Conservation (phyloP, 2,113 vertebrate species). For the Limnothrissa miodon region DNA sequence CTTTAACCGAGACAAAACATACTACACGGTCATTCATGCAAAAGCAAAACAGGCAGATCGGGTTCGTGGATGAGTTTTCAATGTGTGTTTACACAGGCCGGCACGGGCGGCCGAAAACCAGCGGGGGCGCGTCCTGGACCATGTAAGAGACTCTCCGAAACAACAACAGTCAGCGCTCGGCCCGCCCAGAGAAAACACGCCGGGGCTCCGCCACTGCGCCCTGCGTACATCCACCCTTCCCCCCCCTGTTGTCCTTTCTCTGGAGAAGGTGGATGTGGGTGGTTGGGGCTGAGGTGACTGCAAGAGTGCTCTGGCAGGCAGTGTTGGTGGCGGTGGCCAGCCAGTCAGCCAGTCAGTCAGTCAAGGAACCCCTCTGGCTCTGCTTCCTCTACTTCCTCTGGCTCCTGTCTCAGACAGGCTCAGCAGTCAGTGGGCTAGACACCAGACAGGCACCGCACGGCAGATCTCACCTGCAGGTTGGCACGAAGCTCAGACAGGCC, state of each 20-base stretch:
- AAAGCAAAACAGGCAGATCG: background rate
- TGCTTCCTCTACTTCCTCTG: background rate
- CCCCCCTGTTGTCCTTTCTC: background rate
- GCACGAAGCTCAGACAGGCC: constrained; percentile 39
- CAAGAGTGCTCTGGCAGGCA: no score
- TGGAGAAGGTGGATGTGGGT: background rate
- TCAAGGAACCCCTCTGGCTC: background rate
- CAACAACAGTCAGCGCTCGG: constrained; percentile 11
- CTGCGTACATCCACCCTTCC: no score
- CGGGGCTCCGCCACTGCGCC: background rate
- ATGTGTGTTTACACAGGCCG: constrained; percentile 13
- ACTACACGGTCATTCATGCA: background rate
- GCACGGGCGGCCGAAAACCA: background rate
- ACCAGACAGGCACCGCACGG: background rate
- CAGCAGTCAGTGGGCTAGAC: background rate
- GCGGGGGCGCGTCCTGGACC: background rate
- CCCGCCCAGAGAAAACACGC: background rate
- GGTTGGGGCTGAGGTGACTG: background rate
- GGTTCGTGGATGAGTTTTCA: background rate
- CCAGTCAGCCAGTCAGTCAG: background rate
- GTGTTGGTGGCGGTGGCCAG: background rate
- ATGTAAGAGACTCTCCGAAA: background rate
- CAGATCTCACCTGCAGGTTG: constrained; percentile 45
- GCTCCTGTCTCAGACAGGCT: background rate
- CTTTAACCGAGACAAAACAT: constrained; percentile 18